Conservation (phyloP, 2,888 invertebrate genomes). For the Lacanobia wlatinum region DNA sequence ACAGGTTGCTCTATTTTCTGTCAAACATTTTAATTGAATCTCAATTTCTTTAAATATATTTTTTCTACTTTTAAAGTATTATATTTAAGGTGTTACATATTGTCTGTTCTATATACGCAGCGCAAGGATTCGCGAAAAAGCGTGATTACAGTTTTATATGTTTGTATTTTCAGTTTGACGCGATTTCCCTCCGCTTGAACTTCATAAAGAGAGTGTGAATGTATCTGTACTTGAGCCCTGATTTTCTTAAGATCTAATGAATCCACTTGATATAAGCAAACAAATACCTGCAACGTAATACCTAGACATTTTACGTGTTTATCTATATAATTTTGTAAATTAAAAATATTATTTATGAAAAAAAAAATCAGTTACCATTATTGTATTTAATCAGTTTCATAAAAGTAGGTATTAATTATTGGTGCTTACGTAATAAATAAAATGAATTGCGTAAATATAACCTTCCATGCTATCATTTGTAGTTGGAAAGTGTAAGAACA, state of each 20-base stretch:
- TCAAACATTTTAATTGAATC: no score
- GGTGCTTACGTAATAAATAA: slow-evolving; percentile 83
- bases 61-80: neutral
- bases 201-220: neutral
- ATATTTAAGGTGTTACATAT: neutral
- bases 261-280: neutral
- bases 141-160: neutral
- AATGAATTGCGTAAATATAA: slow-evolving; percentile 70
- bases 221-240: neutral
- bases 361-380: neutral
- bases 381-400: slow-evolving; percentile 26
- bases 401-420: slow-evolving; percentile 76
- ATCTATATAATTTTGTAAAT: neutral
- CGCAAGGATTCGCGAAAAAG: neutral
- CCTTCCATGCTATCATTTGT: slow-evolving; percentile 53
- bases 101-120: neutral
- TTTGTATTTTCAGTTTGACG: no score
- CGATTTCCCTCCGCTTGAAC: neutral
- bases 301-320: neutral
- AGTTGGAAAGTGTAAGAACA: slow-evolving; percentile 26
- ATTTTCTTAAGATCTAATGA: neutral
- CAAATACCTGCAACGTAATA: no score
- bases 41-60: no score
- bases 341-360: neutral
- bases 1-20: neutral